Base-by-base conservation (phyloP, 2,797 vertebrate species). In the Pantherophis alleghaniensis region DNA sequence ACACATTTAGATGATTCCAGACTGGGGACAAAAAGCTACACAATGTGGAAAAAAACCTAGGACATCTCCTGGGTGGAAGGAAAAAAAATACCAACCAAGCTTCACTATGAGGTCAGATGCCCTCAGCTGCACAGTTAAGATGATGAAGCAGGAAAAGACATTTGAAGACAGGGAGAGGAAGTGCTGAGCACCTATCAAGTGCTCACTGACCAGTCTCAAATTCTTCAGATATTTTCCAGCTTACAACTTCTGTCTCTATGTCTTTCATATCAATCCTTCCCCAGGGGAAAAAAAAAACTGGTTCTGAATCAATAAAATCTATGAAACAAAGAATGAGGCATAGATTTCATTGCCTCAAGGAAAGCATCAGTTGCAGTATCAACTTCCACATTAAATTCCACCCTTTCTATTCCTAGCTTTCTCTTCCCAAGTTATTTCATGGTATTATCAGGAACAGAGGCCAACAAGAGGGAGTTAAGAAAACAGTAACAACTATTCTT, bases 401-500 rank as follows among this genome's bases (percentile, higher is more conserved):
- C 18, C 11, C 26, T 37, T 37, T 83, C 22, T 59, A 20, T 51
- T 37, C 42, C 11, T 91, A 79, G 2, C 11, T 11, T 66, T 66
- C 28, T 18, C 51, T 56, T 37, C 42, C 4, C 22, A 12, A 47
- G 18, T 14, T 83, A 90, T 22, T 83, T 63, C 63, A 57, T 83
- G 11, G 13, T 10, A 83, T 91, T 90, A 79, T 86, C 26, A 66
- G 47, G 20, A 91, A 83, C 32, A 91, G 5, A 88, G 24, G 10
- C 24, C 74, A 32, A 47, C 16, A 47, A 13, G 4, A 74, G 61
- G 18, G 7, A 79, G n/a, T 86, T 61, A 55, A 59, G 37, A 37
- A 91, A 51, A 92, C 26, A 51, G 96, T 90, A 95, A 60, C 83
- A 87, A 51, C 86, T 51, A n/a, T 69, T 94, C 55, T 47, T 86